phyloP scores from a whole-genome alignment of 2,888 invertebrate species.

The Cremastinae sp. region DNA sequence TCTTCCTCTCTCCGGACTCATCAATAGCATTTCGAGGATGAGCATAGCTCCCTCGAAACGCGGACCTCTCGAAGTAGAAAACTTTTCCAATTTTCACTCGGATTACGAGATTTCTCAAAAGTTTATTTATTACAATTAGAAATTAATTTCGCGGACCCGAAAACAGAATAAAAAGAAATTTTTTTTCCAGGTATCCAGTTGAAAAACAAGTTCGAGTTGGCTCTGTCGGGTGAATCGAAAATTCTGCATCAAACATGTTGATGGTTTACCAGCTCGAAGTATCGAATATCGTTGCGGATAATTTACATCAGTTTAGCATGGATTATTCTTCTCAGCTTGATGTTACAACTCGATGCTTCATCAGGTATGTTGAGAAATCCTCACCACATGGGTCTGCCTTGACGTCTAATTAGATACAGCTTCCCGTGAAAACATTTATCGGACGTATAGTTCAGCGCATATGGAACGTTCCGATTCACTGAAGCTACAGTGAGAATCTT shows the following conservation, averaged over 20 bases:
- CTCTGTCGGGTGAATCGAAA: too few species aligned
- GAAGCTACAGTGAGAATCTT: background rate
- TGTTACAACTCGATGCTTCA: conserved; percentile 38
- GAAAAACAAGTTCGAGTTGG: too few species aligned
- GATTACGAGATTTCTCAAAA: background rate
- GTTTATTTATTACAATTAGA: too few species aligned
- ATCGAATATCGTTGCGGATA: conserved; percentile 38
- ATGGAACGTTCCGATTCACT: background rate
- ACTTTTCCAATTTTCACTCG: conserved; percentile 29
- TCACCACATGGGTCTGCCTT: conserved; percentile 36
- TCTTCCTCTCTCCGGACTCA: conserved; percentile 36
- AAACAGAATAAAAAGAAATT: too few species aligned
- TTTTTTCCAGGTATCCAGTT: too few species aligned
- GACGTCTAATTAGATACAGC: conserved; percentile 60
- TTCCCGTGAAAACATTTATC: conserved; percentile 54
- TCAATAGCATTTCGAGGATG: conserved; percentile 43
- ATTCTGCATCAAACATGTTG: background rate
- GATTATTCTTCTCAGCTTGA: conserved; percentile 10
- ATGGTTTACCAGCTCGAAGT: background rate
- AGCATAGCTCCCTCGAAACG: conserved; percentile 31
- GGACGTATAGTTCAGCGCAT: conserved; percentile 24
- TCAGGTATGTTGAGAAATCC: conserved; percentile 43
- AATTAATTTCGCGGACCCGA: too few species aligned
- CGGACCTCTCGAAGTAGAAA: conserved; percentile 41
- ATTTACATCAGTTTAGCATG: conserved; percentile 31